phyloP scores from a whole-genome alignment of 2,888 invertebrate species.

The Diaphora mendica region DNA sequence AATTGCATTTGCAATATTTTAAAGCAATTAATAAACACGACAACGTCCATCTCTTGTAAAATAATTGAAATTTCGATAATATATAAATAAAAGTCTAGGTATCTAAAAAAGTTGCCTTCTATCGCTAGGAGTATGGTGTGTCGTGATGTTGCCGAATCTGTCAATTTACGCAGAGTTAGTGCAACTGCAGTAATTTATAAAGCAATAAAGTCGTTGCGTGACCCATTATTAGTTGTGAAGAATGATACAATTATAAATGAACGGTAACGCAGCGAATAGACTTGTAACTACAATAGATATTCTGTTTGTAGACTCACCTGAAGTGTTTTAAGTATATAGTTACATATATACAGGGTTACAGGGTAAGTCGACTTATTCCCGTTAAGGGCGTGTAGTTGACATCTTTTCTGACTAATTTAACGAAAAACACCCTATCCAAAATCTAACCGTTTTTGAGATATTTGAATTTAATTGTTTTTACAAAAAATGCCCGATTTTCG shows the following conservation, averaged over 20 bases:
- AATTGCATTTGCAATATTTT: constrained; percentile 44
- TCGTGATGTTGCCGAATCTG: constrained; percentile 37
- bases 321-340: constrained; percentile 9
- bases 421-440: too few relatives aligned
- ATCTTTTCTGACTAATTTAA: too few relatives aligned
- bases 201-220: constrained; percentile 34
- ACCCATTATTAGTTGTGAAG: constrained; percentile 2
- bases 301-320: constrained; percentile 14
- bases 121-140: constrained; percentile 44
- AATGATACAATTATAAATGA: background rate
- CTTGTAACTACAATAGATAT: constrained; percentile 2
- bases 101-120: constrained; percentile 59
- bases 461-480: too few relatives aligned
- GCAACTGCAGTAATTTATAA: constrained; percentile 23
- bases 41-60: constrained; percentile 18
- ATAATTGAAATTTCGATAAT: constrained; percentile 32
- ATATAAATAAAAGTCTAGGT: constrained; percentile 23
- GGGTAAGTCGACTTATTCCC: too few relatives aligned
- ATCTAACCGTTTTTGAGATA: too few relatives aligned
- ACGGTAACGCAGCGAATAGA: constrained; percentile 12
- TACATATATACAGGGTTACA: too few relatives aligned
- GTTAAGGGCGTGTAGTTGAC: too few relatives aligned
- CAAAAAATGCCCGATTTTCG: too few relatives aligned
- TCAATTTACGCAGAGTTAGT: constrained; percentile 40
- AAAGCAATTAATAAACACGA: constrained; percentile 32